Conservation (phyloP, 2,113 vertebrate species). For the Crotalus helleri region DNA sequence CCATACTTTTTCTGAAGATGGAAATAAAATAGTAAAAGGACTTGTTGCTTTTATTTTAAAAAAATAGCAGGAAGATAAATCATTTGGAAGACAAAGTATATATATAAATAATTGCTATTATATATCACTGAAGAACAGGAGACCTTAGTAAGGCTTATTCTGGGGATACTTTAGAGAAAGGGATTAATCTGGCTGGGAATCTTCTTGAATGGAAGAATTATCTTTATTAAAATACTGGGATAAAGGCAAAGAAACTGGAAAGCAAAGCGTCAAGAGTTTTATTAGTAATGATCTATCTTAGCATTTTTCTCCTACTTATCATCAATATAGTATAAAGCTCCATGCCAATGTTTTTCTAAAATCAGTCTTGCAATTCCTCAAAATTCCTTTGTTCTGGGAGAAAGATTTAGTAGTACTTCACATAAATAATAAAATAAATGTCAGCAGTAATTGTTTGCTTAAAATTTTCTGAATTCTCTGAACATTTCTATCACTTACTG, state of each 20-base stretch:
- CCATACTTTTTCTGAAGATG: not conserved
- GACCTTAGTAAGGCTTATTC: not conserved
- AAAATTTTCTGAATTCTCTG: not conserved
- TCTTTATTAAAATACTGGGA: not conserved
- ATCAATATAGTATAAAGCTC: not conserved
- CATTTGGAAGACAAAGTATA: not conserved
- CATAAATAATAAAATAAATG: not conserved
- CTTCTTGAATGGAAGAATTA: not conserved
- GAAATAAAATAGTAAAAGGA: not conserved
- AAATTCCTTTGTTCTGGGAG: not conserved
- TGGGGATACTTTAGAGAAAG: not conserved
- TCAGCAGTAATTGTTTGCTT: not conserved
- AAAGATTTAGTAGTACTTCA: not conserved
- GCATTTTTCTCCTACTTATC: not conserved
- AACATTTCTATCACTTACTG: not conserved
- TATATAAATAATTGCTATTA: not conserved
- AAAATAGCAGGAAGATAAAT: not conserved
- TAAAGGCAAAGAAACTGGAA: not conserved
- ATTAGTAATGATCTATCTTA: not conserved
- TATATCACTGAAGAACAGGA: not conserved
- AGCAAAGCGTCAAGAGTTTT: not conserved
- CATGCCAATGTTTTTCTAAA: not conserved
- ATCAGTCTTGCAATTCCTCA: not conserved
- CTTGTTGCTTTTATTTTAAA: not conserved
- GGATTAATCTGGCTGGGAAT: not conserved